phyloP scores from a whole-genome alignment of 2,888 invertebrate species.

The Pegoplata infirma region DNA sequence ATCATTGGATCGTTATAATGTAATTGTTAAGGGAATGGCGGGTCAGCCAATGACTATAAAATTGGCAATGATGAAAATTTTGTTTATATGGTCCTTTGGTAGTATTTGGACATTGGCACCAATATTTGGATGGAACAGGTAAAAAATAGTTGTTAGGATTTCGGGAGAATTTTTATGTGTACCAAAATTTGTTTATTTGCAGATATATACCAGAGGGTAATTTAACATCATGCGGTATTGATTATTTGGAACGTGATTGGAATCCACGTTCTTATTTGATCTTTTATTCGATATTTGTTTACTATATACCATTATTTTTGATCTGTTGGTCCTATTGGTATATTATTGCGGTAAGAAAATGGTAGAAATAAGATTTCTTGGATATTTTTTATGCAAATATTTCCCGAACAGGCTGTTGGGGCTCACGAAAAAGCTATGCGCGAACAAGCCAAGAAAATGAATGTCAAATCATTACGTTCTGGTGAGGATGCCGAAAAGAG shows the following conservation, averaged over 20 bases:
- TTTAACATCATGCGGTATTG: constrained; percentile 95
- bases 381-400: neutral
- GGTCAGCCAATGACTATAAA: constrained; percentile 91
- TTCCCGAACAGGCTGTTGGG: constrained; percentile 83
- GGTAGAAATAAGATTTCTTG: neutral
- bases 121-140: constrained; percentile 92
- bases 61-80: constrained; percentile 87
- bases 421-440: constrained; percentile 92
- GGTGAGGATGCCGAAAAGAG: constrained; percentile 87
- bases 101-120: constrained; percentile 90
- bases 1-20: constrained; percentile 94
- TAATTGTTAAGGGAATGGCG: constrained; percentile 93
- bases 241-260: constrained; percentile 88
- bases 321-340: constrained; percentile 94
- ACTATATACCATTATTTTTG: constrained; percentile 86
- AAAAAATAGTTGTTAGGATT: constrained; percentile 68
- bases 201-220: constrained; percentile 96
- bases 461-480: constrained; percentile 91
- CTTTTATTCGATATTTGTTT: constrained; percentile 87
- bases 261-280: constrained; percentile 88
- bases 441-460: constrained; percentile 96
- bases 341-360: constrained; percentile 85
- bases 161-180: neutral
- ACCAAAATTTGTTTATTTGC: neutral
- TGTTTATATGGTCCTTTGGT: constrained; percentile 88